Percentiles rank a stretch among this genome's conserved stretches.
Evolutionary conservation across 2,888 invertebrate species (phyloP).

Genomic region (Patella depressa): DNA sequence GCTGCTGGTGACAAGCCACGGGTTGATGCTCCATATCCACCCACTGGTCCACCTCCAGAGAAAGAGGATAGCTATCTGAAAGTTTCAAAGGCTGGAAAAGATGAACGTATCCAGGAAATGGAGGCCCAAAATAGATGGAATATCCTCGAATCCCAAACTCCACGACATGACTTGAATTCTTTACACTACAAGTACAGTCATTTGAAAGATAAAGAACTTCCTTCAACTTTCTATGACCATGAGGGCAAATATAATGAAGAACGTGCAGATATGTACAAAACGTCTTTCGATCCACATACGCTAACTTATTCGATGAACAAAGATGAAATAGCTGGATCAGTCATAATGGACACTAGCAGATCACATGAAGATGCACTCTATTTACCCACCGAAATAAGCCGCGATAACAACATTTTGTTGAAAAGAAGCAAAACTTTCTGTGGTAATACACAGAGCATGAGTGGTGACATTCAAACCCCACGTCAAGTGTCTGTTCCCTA

Average conservation of each 20-base stretch:
- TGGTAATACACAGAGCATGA: conserved; percentile 43
- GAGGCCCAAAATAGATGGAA: conserved; percentile 66
- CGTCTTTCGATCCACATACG: conserved; percentile 63
- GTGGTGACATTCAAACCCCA: conserved; percentile 43
- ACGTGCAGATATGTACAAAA: conserved; percentile 66
- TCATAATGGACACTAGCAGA: conserved; percentile 55
- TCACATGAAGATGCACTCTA: conserved; percentile 61
- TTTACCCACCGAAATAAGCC: conserved; percentile 53
- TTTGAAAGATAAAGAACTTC: conserved; percentile 50
- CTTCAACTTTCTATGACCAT: conserved; percentile 64
- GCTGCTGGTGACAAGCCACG: conserved; percentile 28
- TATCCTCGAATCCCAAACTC: conserved; percentile 58
- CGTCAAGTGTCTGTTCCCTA: conserved; percentile 33
- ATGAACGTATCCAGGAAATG: conserved; percentile 59
- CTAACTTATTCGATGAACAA: conserved; percentile 61
- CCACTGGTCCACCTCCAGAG: conserved; percentile 42
- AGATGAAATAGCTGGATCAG: conserved; percentile 50
- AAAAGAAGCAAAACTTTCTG: conserved; percentile 52
- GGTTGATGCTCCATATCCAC: conserved; percentile 45
- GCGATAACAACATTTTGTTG: conserved; percentile 55
- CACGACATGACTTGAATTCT: conserved; percentile 59
- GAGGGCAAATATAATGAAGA: conserved; percentile 67
- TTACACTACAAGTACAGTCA: conserved; percentile 58
- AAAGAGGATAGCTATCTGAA: conserved; percentile 45
- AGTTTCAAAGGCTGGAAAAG: conserved; percentile 43